Evolutionary conservation across 2,888 invertebrate genomes (phyloP), one percentile per base, ranked within the genome.

Genomic region (Cylindroiulus punctatus): DNA sequence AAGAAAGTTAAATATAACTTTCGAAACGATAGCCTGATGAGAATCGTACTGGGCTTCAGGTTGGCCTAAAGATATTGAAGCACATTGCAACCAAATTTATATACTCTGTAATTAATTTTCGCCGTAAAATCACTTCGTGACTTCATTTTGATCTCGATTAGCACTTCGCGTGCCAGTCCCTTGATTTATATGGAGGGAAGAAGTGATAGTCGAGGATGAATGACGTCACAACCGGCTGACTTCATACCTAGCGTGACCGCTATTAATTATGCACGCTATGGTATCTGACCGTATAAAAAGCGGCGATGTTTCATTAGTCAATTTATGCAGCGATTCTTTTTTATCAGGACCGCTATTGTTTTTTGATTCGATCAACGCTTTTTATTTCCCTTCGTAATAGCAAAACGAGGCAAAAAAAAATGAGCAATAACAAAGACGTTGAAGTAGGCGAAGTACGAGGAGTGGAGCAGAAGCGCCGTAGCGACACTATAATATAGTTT

Each of bases 341-440:
- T 22, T 57, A 57, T 57, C 22, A 22, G 57, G 8, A 22, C 57
- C 57, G 22, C 57, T 57, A 57, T 57, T 57, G 57, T 57, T 57
- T 57, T 57, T 57, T 57, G 57, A 57, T 57, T 57, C 57, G 57
- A 57, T 57, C 57, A 57, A 57, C 57, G 57, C 57, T 57, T 22
- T 44, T 57, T 57, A 57, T 57, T 44, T 22, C 57, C 57, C 22
- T 57, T 57, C 57, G 22, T 22, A 57, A 57, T 22, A 22, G 57
- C n/a, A 8, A 57, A 57, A 57, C 22, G 57, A n/a, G 57, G 57
- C 57, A 57, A 57, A 57, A 57, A n/a, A n/a, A 57, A 57, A 22
- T 22, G 57, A 5, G 57, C 57, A 57, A 57, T 57, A 57, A 57
- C 57, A 57, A 57, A 57, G 57, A 22, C 57, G 19, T 57, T 57